These are phyloP conservation scores for Dolichomitus sp. DNA, from an alignment of 2,888 invertebrate species.

Conservation along the genomic window DNA sequence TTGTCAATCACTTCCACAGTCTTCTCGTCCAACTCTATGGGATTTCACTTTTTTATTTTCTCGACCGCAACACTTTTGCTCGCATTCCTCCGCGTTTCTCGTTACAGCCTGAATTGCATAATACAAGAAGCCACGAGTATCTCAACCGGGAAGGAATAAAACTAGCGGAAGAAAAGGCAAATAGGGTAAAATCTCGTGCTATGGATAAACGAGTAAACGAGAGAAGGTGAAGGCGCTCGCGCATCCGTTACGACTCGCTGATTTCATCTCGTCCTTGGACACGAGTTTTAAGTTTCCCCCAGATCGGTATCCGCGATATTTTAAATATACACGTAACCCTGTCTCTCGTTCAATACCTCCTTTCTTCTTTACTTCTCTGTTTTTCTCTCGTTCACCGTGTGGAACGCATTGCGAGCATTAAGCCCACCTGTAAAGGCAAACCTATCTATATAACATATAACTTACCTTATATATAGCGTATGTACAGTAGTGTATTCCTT, in stretches of 20 bases:
- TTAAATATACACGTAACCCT: conserved; percentile 80
- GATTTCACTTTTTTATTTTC: neutral
- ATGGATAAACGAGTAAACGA: conserved; percentile 21
- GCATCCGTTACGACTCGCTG: conserved; percentile 54
- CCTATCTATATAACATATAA: conserved; percentile 38
- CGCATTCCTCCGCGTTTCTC: conserved; percentile 40
- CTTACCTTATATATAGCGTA: conserved; percentile 40
- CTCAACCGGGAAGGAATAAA: conserved; percentile 44
- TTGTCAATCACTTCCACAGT: conserved; percentile 24
- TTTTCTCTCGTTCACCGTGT: conserved; percentile 22
- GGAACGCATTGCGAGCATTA: neutral
- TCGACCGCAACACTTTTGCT: conserved; percentile 12
- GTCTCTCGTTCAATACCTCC: conserved; percentile 16
- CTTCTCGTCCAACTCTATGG: neutral
- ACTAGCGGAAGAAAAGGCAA: conserved; percentile 34
- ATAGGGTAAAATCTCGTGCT: conserved; percentile 8
- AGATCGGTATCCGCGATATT: conserved; percentile 81
- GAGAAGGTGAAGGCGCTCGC: conserved; percentile 2
- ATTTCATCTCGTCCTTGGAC: conserved; percentile 67
- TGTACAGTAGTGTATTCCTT: neutral
- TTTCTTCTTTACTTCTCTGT: neutral
- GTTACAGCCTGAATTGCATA: conserved; percentile 36
- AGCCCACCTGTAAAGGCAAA: conserved; percentile 45
- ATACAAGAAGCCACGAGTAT: conserved; percentile 17
- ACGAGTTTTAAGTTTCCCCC: conserved; percentile 71